Conservation (phyloP, 2,797 vertebrate genomes). For the Ibycter americanus region DNA sequence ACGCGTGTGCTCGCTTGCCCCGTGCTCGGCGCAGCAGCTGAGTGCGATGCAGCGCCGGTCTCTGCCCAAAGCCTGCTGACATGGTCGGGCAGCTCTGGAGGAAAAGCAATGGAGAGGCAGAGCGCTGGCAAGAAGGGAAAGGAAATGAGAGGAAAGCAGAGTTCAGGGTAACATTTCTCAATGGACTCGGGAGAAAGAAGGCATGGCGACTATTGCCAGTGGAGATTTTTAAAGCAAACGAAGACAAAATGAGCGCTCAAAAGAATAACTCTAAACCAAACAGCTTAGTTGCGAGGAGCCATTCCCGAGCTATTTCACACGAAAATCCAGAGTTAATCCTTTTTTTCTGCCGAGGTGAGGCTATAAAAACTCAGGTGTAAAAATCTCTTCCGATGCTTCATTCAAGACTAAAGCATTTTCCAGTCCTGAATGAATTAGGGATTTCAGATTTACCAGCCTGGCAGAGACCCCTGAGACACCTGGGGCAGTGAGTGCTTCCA, state of each 20-base stretch:
- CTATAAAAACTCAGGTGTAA: slow-evolving; percentile 22
- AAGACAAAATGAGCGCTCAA: not conserved
- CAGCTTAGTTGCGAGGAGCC: not conserved
- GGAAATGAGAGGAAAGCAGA: not conserved
- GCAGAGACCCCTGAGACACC: not conserved
- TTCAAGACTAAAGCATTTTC: slow-evolving; percentile 18
- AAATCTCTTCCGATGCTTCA: not conserved
- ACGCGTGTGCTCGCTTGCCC: rapidly evolving
- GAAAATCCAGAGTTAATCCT: not conserved
- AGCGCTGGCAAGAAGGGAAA: not conserved
- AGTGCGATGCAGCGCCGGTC: rapidly evolving
- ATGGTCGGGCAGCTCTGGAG: rapidly evolving
- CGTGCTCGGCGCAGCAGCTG: rapidly evolving
- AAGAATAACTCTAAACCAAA: not conserved
- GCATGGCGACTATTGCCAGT: not conserved
- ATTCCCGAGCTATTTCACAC: not conserved
- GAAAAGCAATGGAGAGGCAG: not conserved
- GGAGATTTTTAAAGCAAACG: not conserved
- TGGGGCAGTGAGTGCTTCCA: not conserved
- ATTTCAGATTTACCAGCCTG: slow-evolving; percentile 48
- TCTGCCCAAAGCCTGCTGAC: not conserved
- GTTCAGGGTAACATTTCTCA: not conserved
- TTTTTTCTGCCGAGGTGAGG: not conserved
- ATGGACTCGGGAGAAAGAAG: not conserved
- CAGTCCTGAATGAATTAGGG: not conserved